Conservation (phyloP, 2,113 vertebrate species). For the Xenus cinereus region DNA sequence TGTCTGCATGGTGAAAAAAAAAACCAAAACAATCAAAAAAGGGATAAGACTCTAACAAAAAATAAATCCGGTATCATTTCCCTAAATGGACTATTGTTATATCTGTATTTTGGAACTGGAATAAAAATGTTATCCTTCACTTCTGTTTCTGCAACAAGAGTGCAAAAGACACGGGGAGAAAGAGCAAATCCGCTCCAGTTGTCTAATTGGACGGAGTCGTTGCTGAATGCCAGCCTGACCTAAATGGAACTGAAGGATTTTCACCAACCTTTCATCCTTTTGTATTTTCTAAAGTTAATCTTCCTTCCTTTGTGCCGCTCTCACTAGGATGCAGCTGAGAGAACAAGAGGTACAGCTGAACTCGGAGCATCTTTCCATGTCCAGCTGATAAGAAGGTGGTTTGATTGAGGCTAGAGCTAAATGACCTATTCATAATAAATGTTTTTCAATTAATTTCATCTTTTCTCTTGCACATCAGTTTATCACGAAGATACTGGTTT, state of each 20-base stretch:
- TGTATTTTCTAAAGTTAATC: constrained; percentile 32
- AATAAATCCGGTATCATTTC: background rate
- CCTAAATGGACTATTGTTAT: background rate
- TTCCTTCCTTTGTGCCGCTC: constrained; percentile 12
- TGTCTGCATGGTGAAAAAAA: background rate
- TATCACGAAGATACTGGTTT: background rate
- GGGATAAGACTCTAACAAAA: background rate
- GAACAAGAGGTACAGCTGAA: constrained; percentile 21
- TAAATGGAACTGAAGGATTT: constrained; percentile 46
- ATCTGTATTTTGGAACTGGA: background rate
- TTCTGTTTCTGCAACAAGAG: background rate
- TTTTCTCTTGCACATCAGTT: constrained; percentile 27
- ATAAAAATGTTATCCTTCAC: background rate
- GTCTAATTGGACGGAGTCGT: constrained; percentile 6
- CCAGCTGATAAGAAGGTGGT: background rate
- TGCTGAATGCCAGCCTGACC: constrained; percentile 27
- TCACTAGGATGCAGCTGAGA: background rate
- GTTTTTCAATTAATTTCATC: constrained; percentile 42
- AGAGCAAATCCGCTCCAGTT: background rate
- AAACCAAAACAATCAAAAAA: background rate
- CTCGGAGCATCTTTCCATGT: background rate
- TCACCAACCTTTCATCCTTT: constrained; percentile 14
- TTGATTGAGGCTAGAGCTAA: constrained; percentile 33
- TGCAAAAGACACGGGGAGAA: background rate
- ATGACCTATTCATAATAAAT: constrained; percentile 31